Evolutionary conservation across 2,888 invertebrate genomes (phyloP), one percentile per base, ranked within the genome.

Genomic region (Gnatocerus cornutus): DNA sequence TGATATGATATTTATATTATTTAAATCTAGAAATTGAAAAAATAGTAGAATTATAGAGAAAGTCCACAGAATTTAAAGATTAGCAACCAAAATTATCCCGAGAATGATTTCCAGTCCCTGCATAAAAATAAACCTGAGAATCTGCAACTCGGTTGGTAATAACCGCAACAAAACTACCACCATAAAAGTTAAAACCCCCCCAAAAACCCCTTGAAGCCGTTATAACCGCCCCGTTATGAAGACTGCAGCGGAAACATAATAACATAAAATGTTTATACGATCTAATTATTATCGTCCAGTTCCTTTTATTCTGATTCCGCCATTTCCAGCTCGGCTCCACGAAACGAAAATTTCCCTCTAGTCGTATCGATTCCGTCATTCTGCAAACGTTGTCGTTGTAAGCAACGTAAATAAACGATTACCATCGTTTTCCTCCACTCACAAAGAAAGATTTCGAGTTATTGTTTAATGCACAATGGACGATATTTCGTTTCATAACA

Each of bases 311-410:
- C 21, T 21, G 21, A 21, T 33, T 33, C 33, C 33, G 33, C n/a
- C 33, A n/a, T 33, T 33, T 33, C n/a, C 2, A 9, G n/a, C 33
- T n/a, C 33, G 33, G 29, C 29, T 29, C 4, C 29, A 29, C 29
- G 29, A 7, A 7, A n/a, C n/a, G 29, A 29, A 29, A 29, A 29
- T 29, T 29, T 29, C 29, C 29, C n/a, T 33, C 3, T 33, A 7
- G 33, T 33, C 33, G 33, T 43, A 43, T 43, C 43, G 43, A 43
- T 43, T 43, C 21, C 14, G 12, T 43, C 43, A 10, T 43, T 43
- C 21, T 1, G 43, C 14, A 43, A 37, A 37, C 10, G n/a, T 37
- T n/a, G 21, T 21, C 21, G 21, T 21, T 21, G 21, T 21, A 21
- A 21, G 14, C n/a, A 12, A 43, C 12, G 43, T 13, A 43, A 43